Percentiles rank a stretch among this genome's conserved stretches.
These are phyloP conservation scores for Myoxocephalus aenaeus DNA, from an alignment of 2,797 vertebrate species.

Conservation along the genomic window DNA sequence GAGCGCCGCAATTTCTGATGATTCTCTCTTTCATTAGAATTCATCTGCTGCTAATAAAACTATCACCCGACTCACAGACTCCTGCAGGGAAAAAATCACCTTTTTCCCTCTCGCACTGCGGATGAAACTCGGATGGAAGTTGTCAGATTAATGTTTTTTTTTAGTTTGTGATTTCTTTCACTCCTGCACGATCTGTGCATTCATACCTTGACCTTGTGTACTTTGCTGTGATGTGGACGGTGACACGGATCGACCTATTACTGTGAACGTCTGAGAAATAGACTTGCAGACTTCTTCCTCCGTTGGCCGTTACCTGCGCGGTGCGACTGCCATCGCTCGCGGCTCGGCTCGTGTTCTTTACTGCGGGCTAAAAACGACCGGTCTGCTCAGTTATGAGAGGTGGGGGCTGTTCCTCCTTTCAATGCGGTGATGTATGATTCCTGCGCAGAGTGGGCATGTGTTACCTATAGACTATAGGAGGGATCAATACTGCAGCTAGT, in stretches of 20 bases:
- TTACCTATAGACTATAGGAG: constrained; percentile 62
- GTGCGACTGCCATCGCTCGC: constrained; percentile 37
- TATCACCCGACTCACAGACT: constrained; percentile 2
- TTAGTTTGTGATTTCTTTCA: not conserved
- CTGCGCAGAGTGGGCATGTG: constrained; percentile 47
- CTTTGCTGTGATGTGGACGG: constrained; percentile 8
- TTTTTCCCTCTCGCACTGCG: constrained; percentile 6
- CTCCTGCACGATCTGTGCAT: not conserved
- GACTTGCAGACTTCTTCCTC: constrained; percentile 39
- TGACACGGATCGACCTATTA: constrained; percentile 3
- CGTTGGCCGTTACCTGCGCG: not conserved
- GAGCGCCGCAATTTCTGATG: constrained; percentile 30
- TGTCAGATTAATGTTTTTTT: constrained; percentile 2
- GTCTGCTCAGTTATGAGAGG: constrained; percentile 52
- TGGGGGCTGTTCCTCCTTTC: constrained; percentile 51
- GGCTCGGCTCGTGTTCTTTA: constrained; percentile 50
- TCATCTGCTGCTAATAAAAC: constrained; percentile 32
- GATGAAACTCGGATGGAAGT: constrained; percentile 14
- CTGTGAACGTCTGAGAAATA: constrained; percentile 37
- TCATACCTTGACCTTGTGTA: not conserved
- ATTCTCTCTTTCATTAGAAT: constrained; percentile 40
- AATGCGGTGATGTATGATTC: constrained; percentile 57
- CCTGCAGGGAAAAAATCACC: not conserved
- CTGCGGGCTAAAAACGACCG: constrained; percentile 51
- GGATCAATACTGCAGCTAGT: constrained; percentile 68